Evolutionary conservation across 2,888 invertebrate species (phyloP), one percentile per base, ranked within the genome.

Genomic region (Stenodema calcarata): DNA sequence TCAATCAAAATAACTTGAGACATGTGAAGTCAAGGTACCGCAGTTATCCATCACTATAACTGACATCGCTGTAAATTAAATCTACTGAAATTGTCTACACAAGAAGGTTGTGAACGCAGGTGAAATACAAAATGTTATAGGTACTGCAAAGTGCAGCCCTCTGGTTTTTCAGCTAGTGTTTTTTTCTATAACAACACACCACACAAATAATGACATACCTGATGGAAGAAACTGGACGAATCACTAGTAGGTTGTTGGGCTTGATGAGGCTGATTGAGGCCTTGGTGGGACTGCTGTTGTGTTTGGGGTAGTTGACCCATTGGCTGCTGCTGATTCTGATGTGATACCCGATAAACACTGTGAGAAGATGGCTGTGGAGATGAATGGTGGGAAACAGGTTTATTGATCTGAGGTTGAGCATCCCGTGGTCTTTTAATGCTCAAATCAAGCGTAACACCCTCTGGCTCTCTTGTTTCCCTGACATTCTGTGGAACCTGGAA

Each of bases 371-470:
- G 50, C 81, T 86, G 86, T 50, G 75, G 23, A 18, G 84, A 79
- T 0, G 62, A 41, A 76, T 87, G 87, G n/a, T 79, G 84, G n/a
- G 76, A 42, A 44, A 76, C 28, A 6, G 78, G 54, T 86, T 86
- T 76, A 28, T 27, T 50, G 42, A 42, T 28, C 69, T 76, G 78
- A 18, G 78, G 54, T 23, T 23, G 76, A 41, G 83, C 83, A 42
- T 92, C 92, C 89, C 94, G 91, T 1, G 94, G 94, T 89, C 95
- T 95, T 91, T 95, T 96, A 86, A 96, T 94, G 90, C 95, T 95
- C 88, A 96, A 92, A 90, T 96, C 96, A 0, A 96, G 92, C 0
- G 95, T 95, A 88, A 93, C 93, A 1, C 94, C 94, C 50, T 91
- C 91, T 41, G 89, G 88, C 84, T 89, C 89, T 50, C 89, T 87